A percentile compares a stretch with the other conserved stretches of the same genome.
Evolutionary conservation across 2,888 invertebrate genomes (phyloP).

Genomic region (Erannis defoliaria): DNA sequence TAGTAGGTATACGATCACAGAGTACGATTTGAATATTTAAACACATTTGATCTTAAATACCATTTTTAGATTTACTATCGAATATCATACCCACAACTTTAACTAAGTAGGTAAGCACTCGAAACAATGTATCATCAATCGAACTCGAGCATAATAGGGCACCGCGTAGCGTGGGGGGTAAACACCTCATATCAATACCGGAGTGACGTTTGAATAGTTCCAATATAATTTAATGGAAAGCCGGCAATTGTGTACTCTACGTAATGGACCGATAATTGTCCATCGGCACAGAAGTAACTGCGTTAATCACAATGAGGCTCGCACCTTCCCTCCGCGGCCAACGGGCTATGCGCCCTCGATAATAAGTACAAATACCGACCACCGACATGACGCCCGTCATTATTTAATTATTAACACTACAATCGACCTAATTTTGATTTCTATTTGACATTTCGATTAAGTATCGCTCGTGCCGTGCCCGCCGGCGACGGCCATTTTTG

Average conservation of each 20-base stretch:
- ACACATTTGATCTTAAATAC: too few species aligned
- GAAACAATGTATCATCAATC: slow-evolving; percentile 22
- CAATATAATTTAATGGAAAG: slow-evolving; percentile 76
- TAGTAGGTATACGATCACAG: too few species aligned
- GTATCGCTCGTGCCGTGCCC: slow-evolving; percentile 64
- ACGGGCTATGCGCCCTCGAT: slow-evolving; percentile 55
- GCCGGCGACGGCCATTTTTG: slow-evolving; percentile 79
- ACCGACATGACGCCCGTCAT: slow-evolving; percentile 67
- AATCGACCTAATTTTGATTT: slow-evolving; percentile 86
- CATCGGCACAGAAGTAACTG: slow-evolving; percentile 84
- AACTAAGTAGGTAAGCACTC: background rate
- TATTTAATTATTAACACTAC: slow-evolving; percentile 86
- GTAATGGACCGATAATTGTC: slow-evolving; percentile 85
- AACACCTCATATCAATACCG: slow-evolving; percentile 56
- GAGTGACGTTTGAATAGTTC: slow-evolving; percentile 66
- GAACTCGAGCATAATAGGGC: slow-evolving; percentile 22
- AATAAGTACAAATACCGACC: slow-evolving; percentile 66
- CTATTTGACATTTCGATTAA: slow-evolving; percentile 85
- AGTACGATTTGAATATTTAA: background rate
- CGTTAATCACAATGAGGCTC: slow-evolving; percentile 81
- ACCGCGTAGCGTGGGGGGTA: slow-evolving; percentile 30
- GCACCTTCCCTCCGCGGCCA: slow-evolving; percentile 71
- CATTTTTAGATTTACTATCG: slow-evolving; percentile 7
- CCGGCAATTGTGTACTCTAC: slow-evolving; percentile 73
- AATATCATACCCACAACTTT: background rate